phyloP scores from a whole-genome alignment of 35 echinoderm and acorn worm genomes.

The Lytechinus pictus region DNA sequence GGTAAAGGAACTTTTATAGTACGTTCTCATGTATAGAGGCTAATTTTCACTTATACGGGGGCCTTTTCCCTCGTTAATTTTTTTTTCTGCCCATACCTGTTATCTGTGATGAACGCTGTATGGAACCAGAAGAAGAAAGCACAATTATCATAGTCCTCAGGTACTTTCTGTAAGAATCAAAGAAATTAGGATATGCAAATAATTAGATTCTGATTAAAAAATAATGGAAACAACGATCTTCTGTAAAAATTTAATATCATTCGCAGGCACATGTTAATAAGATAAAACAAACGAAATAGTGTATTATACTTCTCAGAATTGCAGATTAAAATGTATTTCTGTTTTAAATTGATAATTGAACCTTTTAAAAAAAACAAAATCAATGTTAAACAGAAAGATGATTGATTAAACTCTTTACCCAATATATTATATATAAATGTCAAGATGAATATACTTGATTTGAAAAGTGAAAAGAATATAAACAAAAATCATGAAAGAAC shows the following conservation, averaged over 20 bases:
- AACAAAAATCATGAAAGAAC: neutral
- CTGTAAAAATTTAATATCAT: neutral
- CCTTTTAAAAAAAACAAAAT: too few species aligned
- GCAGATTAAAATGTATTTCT: too few species aligned
- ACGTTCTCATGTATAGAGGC: too few species aligned
- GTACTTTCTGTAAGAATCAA: slow-evolving; percentile 75
- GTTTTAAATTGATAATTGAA: too few species aligned
- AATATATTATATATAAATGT: too few species aligned
- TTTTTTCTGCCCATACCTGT: slow-evolving; percentile 60
- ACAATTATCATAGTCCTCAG: slow-evolving; percentile 86
- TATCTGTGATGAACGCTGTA: slow-evolving; percentile 76
- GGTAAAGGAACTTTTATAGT: too few species aligned
- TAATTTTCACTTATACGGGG: too few species aligned
- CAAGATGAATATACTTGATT: too few species aligned
- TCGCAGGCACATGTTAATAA: neutral
- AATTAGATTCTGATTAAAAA: neutral
- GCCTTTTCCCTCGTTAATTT: too few species aligned
- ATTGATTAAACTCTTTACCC: too few species aligned
- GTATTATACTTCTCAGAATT: neutral
- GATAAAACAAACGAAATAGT: too few species aligned
- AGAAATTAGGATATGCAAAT: neutral
- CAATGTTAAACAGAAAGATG: too few species aligned
- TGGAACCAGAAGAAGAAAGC: slow-evolving; percentile 98
- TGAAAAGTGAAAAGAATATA: neutral
- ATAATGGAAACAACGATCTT: neutral